Base-by-base conservation (phyloP, 2,113 vertebrate genomes). In the Seriola dumerili region DNA sequence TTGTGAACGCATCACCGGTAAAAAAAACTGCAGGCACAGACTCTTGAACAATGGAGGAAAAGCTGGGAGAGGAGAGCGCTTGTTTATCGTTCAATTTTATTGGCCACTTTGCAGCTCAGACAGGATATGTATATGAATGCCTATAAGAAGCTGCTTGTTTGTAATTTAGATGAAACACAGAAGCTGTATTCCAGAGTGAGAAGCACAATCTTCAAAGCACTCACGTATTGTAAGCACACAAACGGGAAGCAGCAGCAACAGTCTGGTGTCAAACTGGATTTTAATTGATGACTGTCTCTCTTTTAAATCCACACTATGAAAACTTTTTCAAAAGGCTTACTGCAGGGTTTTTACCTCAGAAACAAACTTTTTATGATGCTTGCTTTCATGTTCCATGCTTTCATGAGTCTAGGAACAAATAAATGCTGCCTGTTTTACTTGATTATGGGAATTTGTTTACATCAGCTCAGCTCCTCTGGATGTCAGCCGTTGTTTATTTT, bases 201-300 rank as follows among this genome's bases (percentile, higher is more conserved):
- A 69, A 84, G 78, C 36, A 67, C 8, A 58, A 81, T 70, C 71
- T 81, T 84, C 68, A 85, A 65, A 76, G 77, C 62, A 7, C 38
- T 50, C 48, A 8, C 57, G 54, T 66, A 66, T 16, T 76, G 76
- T 68, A 32, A 63, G 63, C 69, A 36, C 72, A 73, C 59, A 80
- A 76, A 72, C 68, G 55, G 32, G 65, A 72, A 55, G 69, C 48
- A 40, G 74, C 65, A 23, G 76, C 64, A n/a, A 81, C 81, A 72
- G 68, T 61, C 38, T 21, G 52, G 52, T 85, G 83, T 80, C 85
- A 72, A 76, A 72, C 48, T 54, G 70, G 23, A 76, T 81, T 87
- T 76, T 79, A 77, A 85, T 68, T 79, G 83, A 81, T 72, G 83
- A 66, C 58, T 48, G 72, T 40, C 23, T 63, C 17, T 59, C 48